A percentile compares a stretch with the other conserved stretches of the same genome.
phyloP scores from a whole-genome alignment of 2,888 invertebrate genomes.

The Ochropleura leucogaster region DNA sequence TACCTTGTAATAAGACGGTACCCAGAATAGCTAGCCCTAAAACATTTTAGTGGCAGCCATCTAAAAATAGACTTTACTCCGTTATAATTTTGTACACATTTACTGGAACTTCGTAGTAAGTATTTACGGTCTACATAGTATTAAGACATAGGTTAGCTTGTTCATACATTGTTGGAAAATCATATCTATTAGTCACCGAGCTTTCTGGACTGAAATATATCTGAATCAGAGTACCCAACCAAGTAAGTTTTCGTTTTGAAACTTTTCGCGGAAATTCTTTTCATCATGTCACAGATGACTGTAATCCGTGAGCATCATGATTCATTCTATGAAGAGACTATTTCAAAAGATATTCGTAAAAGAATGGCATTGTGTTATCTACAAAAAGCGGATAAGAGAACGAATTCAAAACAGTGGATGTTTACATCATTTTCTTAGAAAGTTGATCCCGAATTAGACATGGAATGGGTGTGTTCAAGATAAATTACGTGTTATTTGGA shows the following conservation, averaged over 20 bases:
- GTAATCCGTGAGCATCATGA: not conserved
- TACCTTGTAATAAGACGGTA: conserved; percentile 1
- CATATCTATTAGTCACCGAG: not conserved
- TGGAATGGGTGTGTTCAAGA: conserved; percentile 37
- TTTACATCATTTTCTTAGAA: conserved; percentile 33
- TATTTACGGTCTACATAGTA: not conserved
- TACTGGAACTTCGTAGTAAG: conserved; percentile 4
- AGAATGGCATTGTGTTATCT: not conserved
- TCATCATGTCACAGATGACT: not conserved
- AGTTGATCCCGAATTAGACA: conserved; percentile 48
- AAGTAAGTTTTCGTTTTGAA: not conserved
- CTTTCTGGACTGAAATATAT: conserved; percentile 17
- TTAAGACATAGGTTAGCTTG: not conserved
- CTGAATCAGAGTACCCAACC: not conserved
- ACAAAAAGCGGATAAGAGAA: not conserved
- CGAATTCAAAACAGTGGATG: conserved; percentile 20
- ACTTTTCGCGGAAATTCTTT: not conserved
- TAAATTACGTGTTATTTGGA: conserved; percentile 16
- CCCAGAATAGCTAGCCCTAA: conserved; percentile 23
- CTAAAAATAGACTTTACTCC: conserved; percentile 25
- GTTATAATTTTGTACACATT: conserved; percentile 6
- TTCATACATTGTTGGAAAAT: not conserved
- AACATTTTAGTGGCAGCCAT: conserved; percentile 14
- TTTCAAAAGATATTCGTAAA: conserved; percentile 4
- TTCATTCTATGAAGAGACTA: not conserved